A percentile compares a stretch with the other conserved stretches of the same genome.
These are phyloP conservation scores for Triplophysa siluroides DNA, from an alignment of 2,113 vertebrate genomes.

Conservation along the genomic window DNA sequence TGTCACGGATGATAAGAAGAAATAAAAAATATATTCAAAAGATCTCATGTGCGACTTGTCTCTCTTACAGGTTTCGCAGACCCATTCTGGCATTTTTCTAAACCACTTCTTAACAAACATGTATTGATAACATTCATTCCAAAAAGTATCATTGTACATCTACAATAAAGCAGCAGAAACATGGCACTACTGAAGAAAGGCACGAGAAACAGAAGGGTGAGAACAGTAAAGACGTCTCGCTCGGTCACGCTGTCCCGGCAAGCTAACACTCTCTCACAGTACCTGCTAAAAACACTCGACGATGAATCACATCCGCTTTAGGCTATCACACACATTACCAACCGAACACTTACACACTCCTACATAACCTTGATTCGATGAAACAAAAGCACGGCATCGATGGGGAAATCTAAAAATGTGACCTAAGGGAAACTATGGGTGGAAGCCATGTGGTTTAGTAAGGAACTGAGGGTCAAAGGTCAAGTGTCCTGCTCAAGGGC, in stretches of 20 bases:
- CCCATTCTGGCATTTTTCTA: too few species aligned
- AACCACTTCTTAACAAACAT: too few species aligned
- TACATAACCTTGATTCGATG: constrained; percentile 1
- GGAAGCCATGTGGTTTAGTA: constrained; percentile 31
- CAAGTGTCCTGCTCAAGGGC: constrained; percentile 40
- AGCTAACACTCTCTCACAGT: constrained; percentile 40
- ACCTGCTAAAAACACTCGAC: constrained; percentile 43
- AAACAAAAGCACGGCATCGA: neutral
- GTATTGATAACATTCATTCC: too few species aligned
- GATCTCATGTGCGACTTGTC: too few species aligned
- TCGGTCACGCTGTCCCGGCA: constrained; percentile 33
- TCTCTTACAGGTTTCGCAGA: too few species aligned
- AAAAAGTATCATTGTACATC: too few species aligned
- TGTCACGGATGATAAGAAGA: too few species aligned
- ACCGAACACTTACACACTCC: neutral
- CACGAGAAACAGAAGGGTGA: constrained; percentile 17
- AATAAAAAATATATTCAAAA: too few species aligned
- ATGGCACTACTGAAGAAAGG: neutral
- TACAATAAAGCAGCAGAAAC: too few species aligned
- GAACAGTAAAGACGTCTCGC: constrained; percentile 33
- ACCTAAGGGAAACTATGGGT: constrained; percentile 30
- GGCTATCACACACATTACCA: constrained; percentile 25
- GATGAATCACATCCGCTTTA: constrained; percentile 45
- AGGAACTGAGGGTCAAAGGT: constrained; percentile 23
- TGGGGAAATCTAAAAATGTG: constrained; percentile 21